Evolutionary conservation across 2,797 vertebrate genomes (phyloP).

Genomic region (Siniperca scherzeri): DNA sequence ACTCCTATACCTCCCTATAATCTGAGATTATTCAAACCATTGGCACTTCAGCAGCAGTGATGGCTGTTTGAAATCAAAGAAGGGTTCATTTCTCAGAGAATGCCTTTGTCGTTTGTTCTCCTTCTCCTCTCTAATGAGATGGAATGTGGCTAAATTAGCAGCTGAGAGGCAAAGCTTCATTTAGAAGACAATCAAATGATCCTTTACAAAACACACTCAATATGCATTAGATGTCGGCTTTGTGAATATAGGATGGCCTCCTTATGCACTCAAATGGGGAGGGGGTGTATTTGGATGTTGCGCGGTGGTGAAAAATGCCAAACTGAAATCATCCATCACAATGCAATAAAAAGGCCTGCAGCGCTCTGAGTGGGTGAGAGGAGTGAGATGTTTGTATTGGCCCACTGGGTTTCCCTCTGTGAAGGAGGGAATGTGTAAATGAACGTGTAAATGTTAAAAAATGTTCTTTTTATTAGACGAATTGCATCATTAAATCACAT

Average conservation of each 20-base stretch:
- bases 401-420: conserved; percentile 89
- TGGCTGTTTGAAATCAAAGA: conserved; percentile 50
- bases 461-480: conserved; percentile 97
- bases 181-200: conserved; percentile 85
- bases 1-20: conserved; percentile 28
- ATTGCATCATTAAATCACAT: conserved; percentile 99
- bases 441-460: conserved; percentile 89
- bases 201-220: conserved; percentile 84
- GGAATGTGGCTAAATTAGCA: conserved; percentile 81
- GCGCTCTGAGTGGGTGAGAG: conserved; percentile 81
- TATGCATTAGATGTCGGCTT: conserved; percentile 83
- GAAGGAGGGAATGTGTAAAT: conserved; percentile 79
- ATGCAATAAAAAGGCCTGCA: conserved; percentile 86
- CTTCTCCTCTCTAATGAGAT: conserved; percentile 78
- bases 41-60: conserved; percentile 19
- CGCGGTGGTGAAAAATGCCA: conserved; percentile 78
- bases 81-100: conserved; percentile 66
- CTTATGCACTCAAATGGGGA: conserved; percentile 74
- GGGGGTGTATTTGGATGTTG: conserved; percentile 77
- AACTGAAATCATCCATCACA: conserved; percentile 86
- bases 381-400: conserved; percentile 89
- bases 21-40: conserved; percentile 45
- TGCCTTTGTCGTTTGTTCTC: conserved; percentile 67
- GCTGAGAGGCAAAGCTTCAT: conserved; percentile 82
- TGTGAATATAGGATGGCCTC: conserved; percentile 78